Conservation (phyloP, 2,113 vertebrate species). For the Anoura caudifer region DNA sequence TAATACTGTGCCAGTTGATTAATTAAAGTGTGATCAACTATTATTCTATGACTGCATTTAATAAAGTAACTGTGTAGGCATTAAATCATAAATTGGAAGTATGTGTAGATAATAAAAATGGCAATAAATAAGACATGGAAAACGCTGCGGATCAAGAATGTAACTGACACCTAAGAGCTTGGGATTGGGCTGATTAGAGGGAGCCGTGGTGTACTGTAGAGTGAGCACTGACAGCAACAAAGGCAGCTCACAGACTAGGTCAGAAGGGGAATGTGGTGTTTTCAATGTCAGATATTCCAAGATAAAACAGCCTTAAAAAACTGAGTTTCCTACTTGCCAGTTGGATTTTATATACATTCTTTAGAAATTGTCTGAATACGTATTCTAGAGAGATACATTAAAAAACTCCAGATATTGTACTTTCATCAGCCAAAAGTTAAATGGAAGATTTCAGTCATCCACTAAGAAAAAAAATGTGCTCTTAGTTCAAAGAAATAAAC, state of each 20-base stretch:
- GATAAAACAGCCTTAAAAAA: not conserved
- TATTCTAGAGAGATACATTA: not conserved
- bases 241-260: not conserved
- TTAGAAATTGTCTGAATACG: not conserved
- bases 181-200: not conserved
- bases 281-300: not conserved
- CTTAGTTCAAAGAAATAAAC: constrained; percentile 48
- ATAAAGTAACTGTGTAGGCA: not conserved
- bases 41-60: not conserved
- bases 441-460: constrained; percentile 13
- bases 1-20: not conserved
- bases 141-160: not conserved
- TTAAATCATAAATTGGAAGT: not conserved
- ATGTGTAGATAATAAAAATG: not conserved
- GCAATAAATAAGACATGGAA: not conserved
- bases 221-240: not conserved
- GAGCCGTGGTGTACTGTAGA: not conserved
- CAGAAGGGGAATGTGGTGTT: not conserved
- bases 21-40: not conserved
- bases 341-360: not conserved
- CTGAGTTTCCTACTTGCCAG: not conserved
- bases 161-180: not conserved
- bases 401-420: not conserved
- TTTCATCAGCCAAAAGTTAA: constrained; percentile 32
- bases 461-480: not conserved